Evolutionary conservation across 2,113 vertebrate genomes (phyloP).

Genomic region (Pelvicachromis taeniatus): DNA sequence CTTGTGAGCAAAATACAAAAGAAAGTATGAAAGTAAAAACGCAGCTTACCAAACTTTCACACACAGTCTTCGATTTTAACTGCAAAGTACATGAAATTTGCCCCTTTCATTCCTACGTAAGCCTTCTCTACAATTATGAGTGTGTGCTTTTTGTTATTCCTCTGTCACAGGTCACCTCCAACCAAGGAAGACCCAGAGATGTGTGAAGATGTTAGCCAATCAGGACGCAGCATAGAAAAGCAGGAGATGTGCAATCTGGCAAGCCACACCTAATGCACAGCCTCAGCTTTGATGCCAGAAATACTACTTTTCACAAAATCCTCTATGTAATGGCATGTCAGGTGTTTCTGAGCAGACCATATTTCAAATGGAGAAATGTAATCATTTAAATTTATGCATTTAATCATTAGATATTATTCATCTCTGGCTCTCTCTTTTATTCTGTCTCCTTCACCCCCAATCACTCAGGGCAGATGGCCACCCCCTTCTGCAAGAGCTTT

Average conservation of each 20-base stretch:
- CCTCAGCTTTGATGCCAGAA: not conserved
- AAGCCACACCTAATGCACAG: constrained; percentile 3
- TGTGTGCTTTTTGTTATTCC: not conserved
- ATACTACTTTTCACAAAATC: not conserved
- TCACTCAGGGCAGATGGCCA: too few species aligned
- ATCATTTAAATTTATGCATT: too few species aligned
- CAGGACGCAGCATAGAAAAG: constrained; percentile 20
- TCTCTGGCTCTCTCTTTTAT: too few species aligned
- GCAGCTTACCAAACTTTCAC: not conserved
- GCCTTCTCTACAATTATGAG: not conserved
- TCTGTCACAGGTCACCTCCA: constrained; percentile 26
- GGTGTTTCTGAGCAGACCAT: not conserved
- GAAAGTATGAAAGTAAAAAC: not conserved
- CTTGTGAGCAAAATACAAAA: not conserved
- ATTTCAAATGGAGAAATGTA: not conserved
- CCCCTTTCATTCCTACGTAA: not conserved
- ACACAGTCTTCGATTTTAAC: not conserved
- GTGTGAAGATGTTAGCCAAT: constrained; percentile 10
- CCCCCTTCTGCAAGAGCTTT: too few species aligned
- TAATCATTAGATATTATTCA: too few species aligned
- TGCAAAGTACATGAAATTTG: not conserved
- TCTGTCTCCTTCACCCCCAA: too few species aligned
- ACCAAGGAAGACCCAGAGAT: constrained; percentile 2
- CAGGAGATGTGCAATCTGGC: constrained; percentile 42
- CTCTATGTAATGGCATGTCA: constrained; percentile 10